These are phyloP conservation scores for Etheostoma spectabile DNA, from an alignment of 2,113 vertebrate species.

Conservation along the genomic window DNA sequence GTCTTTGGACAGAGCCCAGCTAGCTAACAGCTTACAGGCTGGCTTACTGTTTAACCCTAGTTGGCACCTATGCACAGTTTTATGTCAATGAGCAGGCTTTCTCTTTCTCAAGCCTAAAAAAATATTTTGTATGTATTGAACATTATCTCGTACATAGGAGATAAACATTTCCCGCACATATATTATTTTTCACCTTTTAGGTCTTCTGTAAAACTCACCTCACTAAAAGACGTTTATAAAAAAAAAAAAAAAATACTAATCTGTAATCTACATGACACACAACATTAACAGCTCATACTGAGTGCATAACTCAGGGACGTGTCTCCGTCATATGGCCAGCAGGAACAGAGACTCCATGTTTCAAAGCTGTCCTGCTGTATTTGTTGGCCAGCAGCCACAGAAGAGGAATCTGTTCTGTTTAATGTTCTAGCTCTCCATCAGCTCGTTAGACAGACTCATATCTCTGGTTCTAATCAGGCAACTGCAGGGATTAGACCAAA, in stretches of 20 bases:
- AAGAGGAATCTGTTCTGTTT: constrained; percentile 23
- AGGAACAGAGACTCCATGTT: constrained; percentile 54
- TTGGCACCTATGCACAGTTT: no score
- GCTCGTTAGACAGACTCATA: constrained; percentile 22
- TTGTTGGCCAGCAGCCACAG: constrained; percentile 49
- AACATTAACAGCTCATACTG: constrained; percentile 1
- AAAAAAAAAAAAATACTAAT: no score
- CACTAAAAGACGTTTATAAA: no score
- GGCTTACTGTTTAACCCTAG: no score
- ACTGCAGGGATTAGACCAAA: constrained; percentile 47
- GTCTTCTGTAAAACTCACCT: no score
- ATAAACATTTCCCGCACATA: no score
- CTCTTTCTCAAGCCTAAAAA: no score
- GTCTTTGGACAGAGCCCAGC: neutral
- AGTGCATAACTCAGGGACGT: neutral
- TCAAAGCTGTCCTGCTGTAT: constrained; percentile 53
- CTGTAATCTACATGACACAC: neutral
- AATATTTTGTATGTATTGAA: no score
- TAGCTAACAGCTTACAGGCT: no score
- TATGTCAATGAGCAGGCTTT: no score
- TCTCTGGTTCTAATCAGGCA: constrained; percentile 30
- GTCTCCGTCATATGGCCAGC: constrained; percentile 26
- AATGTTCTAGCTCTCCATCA: constrained; percentile 28
- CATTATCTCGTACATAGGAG: no score
- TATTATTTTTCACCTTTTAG: no score